Conservation (phyloP, 2,888 invertebrate genomes). For the Cyclophora punctaria region DNA sequence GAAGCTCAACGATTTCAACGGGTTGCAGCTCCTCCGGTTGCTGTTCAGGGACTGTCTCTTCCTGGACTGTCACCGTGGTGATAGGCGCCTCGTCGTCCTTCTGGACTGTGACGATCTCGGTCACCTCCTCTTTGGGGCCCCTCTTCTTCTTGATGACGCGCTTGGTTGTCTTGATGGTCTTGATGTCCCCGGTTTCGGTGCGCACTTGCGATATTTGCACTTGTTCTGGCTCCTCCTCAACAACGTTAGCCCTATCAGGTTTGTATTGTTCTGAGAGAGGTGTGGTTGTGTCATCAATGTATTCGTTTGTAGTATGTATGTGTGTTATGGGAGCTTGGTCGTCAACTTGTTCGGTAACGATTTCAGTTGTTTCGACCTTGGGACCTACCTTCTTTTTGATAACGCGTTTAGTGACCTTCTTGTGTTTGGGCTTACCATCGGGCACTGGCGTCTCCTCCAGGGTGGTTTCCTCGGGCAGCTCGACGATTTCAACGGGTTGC, state of each 20-base stretch:
- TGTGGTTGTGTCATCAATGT: constrained; percentile 25
- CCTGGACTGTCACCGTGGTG: constrained; percentile 17
- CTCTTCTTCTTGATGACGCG: constrained; percentile 50
- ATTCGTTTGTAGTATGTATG: constrained; percentile 16
- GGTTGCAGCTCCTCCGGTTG: constrained; percentile 22
- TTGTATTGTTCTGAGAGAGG: constrained; percentile 11
- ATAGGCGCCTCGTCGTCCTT: constrained; percentile 26
- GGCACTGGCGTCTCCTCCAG: constrained; percentile 30
- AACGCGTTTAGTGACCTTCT: constrained; percentile 26
- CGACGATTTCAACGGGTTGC: constrained; percentile 27
- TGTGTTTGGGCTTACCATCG: constrained; percentile 32
- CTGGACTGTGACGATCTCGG: constrained; percentile 21
- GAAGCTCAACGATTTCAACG: constrained; percentile 21
- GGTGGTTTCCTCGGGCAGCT: constrained; percentile 35
- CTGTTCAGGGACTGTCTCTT: constrained; percentile 5
- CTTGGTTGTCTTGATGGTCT: constrained; percentile 22
- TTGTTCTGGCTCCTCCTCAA: constrained; percentile 13
- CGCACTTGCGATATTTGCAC: constrained; percentile 10
- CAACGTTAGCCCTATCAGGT: constrained; percentile 25
- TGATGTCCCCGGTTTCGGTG: constrained; percentile 21
- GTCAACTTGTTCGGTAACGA: constrained; percentile 34
- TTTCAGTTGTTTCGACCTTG: constrained; percentile 26
- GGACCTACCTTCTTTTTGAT: constrained; percentile 25
- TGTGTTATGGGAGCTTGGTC: constrained; percentile 20
- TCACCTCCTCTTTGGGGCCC: constrained; percentile 24